Conservation (phyloP, 2,888 invertebrate species). For the Hirtodrosophila trivittata region DNA sequence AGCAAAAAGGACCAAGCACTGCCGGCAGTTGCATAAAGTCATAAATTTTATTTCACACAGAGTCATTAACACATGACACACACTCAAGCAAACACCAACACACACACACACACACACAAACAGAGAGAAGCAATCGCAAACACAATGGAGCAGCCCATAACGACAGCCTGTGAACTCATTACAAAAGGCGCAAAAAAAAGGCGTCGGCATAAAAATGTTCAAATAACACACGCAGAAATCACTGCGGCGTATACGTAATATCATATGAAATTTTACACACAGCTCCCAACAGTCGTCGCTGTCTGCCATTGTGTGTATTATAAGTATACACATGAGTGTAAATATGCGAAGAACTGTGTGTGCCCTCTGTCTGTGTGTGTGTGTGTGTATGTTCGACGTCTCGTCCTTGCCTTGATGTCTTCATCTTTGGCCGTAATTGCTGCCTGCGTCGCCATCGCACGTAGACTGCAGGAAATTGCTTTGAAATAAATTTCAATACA, state of each 20-base stretch:
- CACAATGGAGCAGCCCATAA: slow-evolving; percentile 48
- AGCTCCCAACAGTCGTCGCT: slow-evolving; percentile 24
- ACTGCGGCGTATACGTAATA: slow-evolving; percentile 73
- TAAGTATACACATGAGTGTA: slow-evolving; percentile 10
- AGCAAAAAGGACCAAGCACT: slow-evolving; percentile 45
- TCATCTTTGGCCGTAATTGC: slow-evolving; percentile 75
- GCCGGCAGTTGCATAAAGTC: slow-evolving; percentile 78
- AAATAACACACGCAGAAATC: slow-evolving; percentile 63
- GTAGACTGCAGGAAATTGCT: slow-evolving; percentile 78
- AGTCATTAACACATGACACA: slow-evolving; percentile 79
- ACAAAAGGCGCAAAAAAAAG: slow-evolving; percentile 60
- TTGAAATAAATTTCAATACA: slow-evolving; percentile 78
- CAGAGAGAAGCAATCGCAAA: slow-evolving; percentile 21
- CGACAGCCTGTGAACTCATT: slow-evolving; percentile 73
- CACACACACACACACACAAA: slow-evolving; percentile 23
- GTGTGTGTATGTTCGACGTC: slow-evolving; percentile 17
- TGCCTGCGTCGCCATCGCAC: slow-evolving; percentile 55
- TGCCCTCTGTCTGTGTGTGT: slow-evolving; percentile 9
- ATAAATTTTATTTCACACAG: slow-evolving; percentile 79
- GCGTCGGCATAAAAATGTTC: slow-evolving; percentile 55
- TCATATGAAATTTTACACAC: slow-evolving; percentile 62
- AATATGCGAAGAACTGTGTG: neutral
- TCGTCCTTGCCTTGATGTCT: slow-evolving; percentile 65
- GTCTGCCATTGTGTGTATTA: slow-evolving; percentile 24
- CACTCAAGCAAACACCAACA: slow-evolving; percentile 32